These are phyloP conservation scores for Dasyurus viverrinus DNA, from an alignment of 2,113 vertebrate genomes.

Conservation along the genomic window DNA sequence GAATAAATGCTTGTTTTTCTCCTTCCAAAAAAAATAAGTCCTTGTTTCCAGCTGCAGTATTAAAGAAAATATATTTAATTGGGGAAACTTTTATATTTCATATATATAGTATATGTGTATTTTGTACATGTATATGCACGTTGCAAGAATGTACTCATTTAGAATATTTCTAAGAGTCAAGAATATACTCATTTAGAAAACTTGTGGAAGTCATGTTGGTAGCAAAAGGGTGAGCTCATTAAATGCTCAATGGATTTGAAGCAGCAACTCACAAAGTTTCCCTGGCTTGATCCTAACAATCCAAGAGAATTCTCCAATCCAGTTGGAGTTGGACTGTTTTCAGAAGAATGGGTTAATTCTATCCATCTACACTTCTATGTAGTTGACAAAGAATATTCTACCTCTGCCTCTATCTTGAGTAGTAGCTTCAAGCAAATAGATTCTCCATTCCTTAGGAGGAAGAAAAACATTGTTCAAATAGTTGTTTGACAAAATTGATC, in stretches of 20 bases:
- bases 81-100: background rate
- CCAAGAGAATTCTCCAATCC: background rate
- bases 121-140: too few species aligned
- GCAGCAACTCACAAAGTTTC: background rate
- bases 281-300: background rate
- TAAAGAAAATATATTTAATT: background rate
- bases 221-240: background rate
- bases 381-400: background rate
- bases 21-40: background rate
- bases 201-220: background rate
- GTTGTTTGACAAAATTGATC: background rate
- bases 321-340: background rate
- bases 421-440: background rate
- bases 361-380: background rate
- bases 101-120: too few species aligned
- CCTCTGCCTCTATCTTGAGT: background rate
- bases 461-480: background rate
- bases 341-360: background rate
- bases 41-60: background rate
- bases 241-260: background rate
- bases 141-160: too few species aligned
- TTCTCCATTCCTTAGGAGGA: background rate
- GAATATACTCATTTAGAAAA: background rate
- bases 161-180: background rate
- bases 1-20: too few species aligned